Evolutionary conservation across 2,888 invertebrate species (phyloP).

Genomic region (Eurytoma californica): DNA sequence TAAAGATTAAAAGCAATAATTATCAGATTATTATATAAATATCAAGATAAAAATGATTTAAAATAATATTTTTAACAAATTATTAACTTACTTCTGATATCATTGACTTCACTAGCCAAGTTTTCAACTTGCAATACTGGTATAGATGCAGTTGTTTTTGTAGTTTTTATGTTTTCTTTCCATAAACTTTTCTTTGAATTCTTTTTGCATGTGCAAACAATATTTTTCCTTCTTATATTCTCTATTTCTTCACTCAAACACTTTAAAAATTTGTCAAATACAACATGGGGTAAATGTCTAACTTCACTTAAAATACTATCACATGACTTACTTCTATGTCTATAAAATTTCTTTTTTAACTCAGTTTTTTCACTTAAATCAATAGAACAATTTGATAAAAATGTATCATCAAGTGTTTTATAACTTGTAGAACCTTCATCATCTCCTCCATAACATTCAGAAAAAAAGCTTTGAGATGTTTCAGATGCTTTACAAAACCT

Average conservation of each 20-base stretch:
- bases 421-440: slow-evolving; percentile 47
- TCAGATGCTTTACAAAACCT: slow-evolving; percentile 32
- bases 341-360: slow-evolving; percentile 12
- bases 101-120: neutral
- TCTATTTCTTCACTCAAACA: slow-evolving; percentile 53
- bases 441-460: slow-evolving; percentile 47
- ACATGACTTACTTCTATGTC: slow-evolving; percentile 51
- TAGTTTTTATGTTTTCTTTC: slow-evolving; percentile 34
- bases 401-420: slow-evolving; percentile 51
- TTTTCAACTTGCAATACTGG: neutral
- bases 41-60: neutral
- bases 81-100: slow-evolving; percentile 26
- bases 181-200: slow-evolving; percentile 5
- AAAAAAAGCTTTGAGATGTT: slow-evolving; percentile 25
- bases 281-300: slow-evolving; percentile 51
- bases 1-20: slow-evolving; percentile 19
- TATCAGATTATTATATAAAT: neutral
- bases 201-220: slow-evolving; percentile 49
- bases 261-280: slow-evolving; percentile 54
- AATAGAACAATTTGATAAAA: slow-evolving; percentile 21
- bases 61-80: slow-evolving; percentile 1
- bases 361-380: slow-evolving; percentile 8
- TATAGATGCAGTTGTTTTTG: neutral
- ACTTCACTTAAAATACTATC: slow-evolving; percentile 54
- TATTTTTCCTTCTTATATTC: slow-evolving; percentile 44